Evolutionary conservation across 1,140 invertebrate genomes (phyloP), one percentile per base, ranked within the genome.

Genomic region (Chymomyza costata): DNA sequence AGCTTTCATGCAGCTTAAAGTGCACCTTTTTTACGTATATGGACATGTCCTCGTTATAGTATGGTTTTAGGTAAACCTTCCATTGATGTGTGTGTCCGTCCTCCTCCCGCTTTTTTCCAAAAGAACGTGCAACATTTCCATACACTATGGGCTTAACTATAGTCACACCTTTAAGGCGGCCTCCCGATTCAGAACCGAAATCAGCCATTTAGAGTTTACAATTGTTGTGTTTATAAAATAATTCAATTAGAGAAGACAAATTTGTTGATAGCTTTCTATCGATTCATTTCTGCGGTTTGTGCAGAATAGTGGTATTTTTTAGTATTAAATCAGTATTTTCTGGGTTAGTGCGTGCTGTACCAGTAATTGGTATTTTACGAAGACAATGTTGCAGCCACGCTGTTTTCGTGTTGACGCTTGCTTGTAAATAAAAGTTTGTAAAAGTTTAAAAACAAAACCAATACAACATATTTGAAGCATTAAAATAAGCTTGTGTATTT

Each of bases 11-110:
- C 1, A 99, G 86, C 87, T 99, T 99, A 74, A 99, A 99, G 80
- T 98, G 95, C 2, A 99, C 92, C 87, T 99, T 98, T 85, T 98
- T 99, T 0, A 99, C 92, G 86, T 97, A 99, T 1, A 89, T 89
- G 0, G 95, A 96, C 93, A 99, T 96, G 68, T 99, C 97, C 87
- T 96, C 94, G 73, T 96, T 95, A 8, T 89, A 89, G 83, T 95
- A 99, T 0, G 98, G 95, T 85, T 98, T 98, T 0, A 99, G 89
- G 86, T 99, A 99, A 1, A 99, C 95, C 11, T 95, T 98, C 98
- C 98, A 99, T 70, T 98, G 92, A 89, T 99, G 98, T 1, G 98
- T 99, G 78, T 99, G 98, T 0, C 97, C 97, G 89, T 99, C 97
- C 86, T 97, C 95, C 83, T 98, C 96, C n/a, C 97, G 89, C 86